These are phyloP conservation scores for Molorchus minor DNA, from an alignment of 2,888 invertebrate species.

Conservation along the genomic window DNA sequence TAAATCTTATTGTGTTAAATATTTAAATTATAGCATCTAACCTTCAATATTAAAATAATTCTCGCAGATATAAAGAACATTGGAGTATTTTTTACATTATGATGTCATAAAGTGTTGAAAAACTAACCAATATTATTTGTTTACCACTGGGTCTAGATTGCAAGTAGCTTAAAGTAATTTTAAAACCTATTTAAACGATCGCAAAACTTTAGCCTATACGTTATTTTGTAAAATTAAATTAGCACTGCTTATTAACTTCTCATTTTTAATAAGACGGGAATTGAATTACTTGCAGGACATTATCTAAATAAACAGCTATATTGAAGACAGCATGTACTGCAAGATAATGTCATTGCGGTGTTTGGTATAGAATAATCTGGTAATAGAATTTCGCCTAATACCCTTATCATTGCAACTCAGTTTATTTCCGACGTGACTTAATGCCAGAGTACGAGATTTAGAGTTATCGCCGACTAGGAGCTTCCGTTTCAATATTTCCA, in stretches of 20 bases:
- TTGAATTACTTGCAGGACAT: neutral
- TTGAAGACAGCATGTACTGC: neutral
- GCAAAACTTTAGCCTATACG: neutral
- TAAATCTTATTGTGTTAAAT: too few species aligned
- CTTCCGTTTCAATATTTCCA: too few species aligned
- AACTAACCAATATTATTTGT: too few species aligned
- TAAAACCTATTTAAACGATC: too few species aligned
- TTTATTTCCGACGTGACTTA: constrained; percentile 2
- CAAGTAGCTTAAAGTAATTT: too few species aligned
- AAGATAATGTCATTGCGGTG: neutral
- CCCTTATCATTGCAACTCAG: constrained; percentile 9
- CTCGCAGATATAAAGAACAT: too few species aligned
- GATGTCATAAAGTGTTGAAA: too few species aligned
- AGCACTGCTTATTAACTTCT: too few species aligned
- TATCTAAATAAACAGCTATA: neutral
- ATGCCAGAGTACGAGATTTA: neutral
- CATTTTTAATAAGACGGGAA: neutral
- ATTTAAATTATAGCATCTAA: too few species aligned
- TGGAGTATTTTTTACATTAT: too few species aligned
- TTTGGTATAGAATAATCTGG: constrained; percentile 1
- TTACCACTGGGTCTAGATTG: too few species aligned
- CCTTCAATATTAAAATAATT: too few species aligned
- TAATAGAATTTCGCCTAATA: constrained; percentile 3
- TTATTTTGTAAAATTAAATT: constrained; percentile 1
- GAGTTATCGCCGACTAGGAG: neutral